Conservation (phyloP, 2,797 vertebrate species). For the Lutjanus campechanus region DNA sequence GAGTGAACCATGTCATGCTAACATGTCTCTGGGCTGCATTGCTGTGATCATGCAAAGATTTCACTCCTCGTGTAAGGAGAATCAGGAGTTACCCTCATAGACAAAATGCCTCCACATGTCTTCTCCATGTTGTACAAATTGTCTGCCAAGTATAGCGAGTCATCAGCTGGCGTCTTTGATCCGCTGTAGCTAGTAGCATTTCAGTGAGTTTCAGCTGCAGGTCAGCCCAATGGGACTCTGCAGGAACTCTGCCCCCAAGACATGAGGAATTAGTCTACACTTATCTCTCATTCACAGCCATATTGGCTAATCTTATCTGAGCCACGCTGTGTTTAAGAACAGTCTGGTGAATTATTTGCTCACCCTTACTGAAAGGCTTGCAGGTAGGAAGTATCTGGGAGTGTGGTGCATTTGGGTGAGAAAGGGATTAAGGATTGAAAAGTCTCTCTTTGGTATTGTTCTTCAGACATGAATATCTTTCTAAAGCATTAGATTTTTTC, state of each 20-base stretch:
- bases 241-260: slow-evolving; percentile 64
- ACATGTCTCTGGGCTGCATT: slow-evolving; percentile 20
- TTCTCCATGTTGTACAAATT: background rate
- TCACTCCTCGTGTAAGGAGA: slow-evolving; percentile 4
- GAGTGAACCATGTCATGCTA: background rate
- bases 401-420: slow-evolving; percentile 33
- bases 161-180: slow-evolving; percentile 46
- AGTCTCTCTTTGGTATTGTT: slow-evolving; percentile 61
- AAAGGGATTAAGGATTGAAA: slow-evolving; percentile 56
- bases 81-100: background rate
- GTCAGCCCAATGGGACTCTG: slow-evolving; percentile 61
- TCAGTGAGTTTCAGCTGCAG: slow-evolving; percentile 37
- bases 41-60: slow-evolving; percentile 38
- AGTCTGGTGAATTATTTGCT: slow-evolving; percentile 60
- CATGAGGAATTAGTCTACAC: slow-evolving; percentile 68
- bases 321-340: slow-evolving; percentile 59
- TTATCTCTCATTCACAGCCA: slow-evolving; percentile 80
- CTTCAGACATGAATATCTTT: slow-evolving; percentile 30
- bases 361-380: slow-evolving; percentile 41
- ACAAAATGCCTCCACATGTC: slow-evolving; percentile 10
- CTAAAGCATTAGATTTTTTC: background rate
- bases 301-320: slow-evolving; percentile 77
- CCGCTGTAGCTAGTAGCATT: background rate
- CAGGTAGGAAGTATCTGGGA: slow-evolving; percentile 51
- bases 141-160: background rate